Evolutionary conservation across 2,888 invertebrate genomes (phyloP).

Genomic region (Lithophane socia): DNA sequence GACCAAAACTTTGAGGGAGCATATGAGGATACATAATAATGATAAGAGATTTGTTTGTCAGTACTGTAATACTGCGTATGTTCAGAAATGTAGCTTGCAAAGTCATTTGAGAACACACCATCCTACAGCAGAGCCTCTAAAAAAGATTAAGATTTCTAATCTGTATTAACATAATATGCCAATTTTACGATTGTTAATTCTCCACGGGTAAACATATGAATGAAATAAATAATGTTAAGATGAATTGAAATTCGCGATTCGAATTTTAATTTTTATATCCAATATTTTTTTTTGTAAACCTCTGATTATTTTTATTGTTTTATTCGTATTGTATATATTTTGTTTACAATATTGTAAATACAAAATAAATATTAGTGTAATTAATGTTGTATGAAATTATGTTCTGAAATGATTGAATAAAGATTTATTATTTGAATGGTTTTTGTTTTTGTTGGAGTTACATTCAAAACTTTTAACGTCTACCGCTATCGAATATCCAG

Average conservation of each 20-base stretch:
- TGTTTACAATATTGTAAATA: constrained; percentile 2
- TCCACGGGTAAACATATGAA: neutral
- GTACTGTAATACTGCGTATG: constrained; percentile 81
- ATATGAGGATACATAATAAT: constrained; percentile 84
- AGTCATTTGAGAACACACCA: constrained; percentile 84
- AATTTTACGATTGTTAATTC: neutral
- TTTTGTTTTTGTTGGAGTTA: constrained; percentile 6
- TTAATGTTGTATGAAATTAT: neutral
- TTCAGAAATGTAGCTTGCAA: constrained; percentile 85
- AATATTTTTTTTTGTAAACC: neutral
- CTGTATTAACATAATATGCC: neutral
- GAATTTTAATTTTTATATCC: neutral
- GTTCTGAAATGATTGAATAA: constrained; percentile 26
- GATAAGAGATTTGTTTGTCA: constrained; percentile 86
- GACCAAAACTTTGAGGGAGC: constrained; percentile 82
- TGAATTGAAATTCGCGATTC: neutral
- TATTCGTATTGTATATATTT: neutral
- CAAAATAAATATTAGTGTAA: neutral
- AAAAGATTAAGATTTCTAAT: constrained; percentile 56
- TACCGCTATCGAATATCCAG: neutral
- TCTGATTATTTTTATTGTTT: neutral
- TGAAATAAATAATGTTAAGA: neutral
- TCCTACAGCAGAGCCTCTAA: constrained; percentile 73
- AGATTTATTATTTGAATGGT: constrained; percentile 6
- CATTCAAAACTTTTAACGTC: neutral